Evolutionary conservation across 2,113 vertebrate genomes (phyloP), one percentile per base, ranked within the genome.

Genomic region (Saguinus midas): DNA sequence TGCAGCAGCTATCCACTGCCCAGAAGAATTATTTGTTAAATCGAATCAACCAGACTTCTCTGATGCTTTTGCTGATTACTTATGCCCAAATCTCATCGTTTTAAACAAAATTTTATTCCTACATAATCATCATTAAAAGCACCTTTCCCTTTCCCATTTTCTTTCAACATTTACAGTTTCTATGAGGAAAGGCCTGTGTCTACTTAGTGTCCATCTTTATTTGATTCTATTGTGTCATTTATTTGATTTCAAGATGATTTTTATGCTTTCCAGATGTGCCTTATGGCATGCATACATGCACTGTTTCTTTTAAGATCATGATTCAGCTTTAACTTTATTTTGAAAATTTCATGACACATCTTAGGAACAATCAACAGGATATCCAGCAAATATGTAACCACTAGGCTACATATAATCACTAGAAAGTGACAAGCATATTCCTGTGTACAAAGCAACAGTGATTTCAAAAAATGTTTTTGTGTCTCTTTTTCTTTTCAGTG

Each of bases 221-320:
- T 25, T 55, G 52, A 61, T 11, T 79, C 45, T 91, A 37, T 20
- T 40, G 12, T 82, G 50, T 64, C 37, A 85, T 16, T 82, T 87
- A 84, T 43, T 94, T 73, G 52, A 78, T 79, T 89, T 91, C 52
- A 89, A 87, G 16, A 68, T 21, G n/a, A 91, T 50, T 32, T 89
- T 93, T 87, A 85, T 70, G 90, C 32, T 91, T 96, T 84, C 73
- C 58, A 94, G 43, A 93, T 94, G 70, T 88, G 40, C 50, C 37
- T 88, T 83, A 87, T 1, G 6, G 23, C 57, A 55, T 11, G 0
- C 8, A 18, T 7, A 29, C 2, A 68, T 1, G 16, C 32, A 35
- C 5, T 83, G 40, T 64, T 40, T 52, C n/a, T 84, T 64, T 43
- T 55, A 87, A 78, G 7, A 4, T 73, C 14, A 45, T 18, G 3